Percentiles rank a stretch among this genome's conserved stretches.
These are phyloP conservation scores for Caenorhabditis sp. DNA, from an alignment of 2,888 invertebrate genomes.

Conservation along the genomic window DNA sequence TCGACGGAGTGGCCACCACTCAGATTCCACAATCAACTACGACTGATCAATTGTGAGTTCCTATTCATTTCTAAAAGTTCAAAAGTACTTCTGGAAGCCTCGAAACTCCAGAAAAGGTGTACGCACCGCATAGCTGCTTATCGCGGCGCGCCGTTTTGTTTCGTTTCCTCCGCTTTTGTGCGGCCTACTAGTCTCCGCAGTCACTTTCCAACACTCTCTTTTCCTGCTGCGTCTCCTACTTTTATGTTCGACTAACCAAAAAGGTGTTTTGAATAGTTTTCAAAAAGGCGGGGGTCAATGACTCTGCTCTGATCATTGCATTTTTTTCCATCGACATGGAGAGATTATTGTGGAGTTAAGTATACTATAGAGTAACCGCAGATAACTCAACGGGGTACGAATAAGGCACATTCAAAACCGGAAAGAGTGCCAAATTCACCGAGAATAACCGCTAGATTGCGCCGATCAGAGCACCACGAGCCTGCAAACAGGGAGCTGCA, in stretches of 20 bases:
- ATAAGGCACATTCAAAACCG: too few species aligned
- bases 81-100: too few species aligned
- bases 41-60: conserved; percentile 50
- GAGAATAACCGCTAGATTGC: neutral
- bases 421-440: too few species aligned
- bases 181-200: conserved; percentile 5
- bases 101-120: neutral
- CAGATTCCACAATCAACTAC: conserved; percentile 31
- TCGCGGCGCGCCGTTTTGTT: neutral
- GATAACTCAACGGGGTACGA: too few species aligned
- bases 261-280: too few species aligned
- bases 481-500: neutral
- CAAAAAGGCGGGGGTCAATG: conserved; percentile 5
- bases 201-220: conserved; percentile 33
- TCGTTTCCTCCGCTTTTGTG: conserved; percentile 33
- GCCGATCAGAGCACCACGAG: neutral
- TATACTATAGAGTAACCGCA: too few species aligned
- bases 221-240: conserved; percentile 31
- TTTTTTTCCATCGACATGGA: too few species aligned
- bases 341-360: too few species aligned
- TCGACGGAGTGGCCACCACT: conserved; percentile 17
- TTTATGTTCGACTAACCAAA: neutral
- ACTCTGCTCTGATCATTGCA: neutral
- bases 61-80: too few species aligned
- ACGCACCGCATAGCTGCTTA: neutral